phyloP scores from a whole-genome alignment of 2,113 vertebrate species.

The Spizaetus ornatus region DNA sequence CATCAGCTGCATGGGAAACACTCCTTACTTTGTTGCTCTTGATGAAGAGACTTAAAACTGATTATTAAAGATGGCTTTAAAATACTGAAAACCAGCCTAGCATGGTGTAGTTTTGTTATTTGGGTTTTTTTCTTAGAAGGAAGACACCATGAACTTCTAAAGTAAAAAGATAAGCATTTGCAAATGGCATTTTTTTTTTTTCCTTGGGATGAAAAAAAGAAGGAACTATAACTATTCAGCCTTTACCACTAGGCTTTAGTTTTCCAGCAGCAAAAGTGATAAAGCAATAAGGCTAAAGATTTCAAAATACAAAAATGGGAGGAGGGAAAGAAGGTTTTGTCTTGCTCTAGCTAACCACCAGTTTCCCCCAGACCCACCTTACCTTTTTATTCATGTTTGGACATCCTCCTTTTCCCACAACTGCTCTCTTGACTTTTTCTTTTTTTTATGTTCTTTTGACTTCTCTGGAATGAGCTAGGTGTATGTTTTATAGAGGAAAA shows the following conservation, averaged over 20 bases:
- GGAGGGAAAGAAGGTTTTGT: neutral
- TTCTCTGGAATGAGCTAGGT: neutral
- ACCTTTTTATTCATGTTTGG: neutral
- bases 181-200: neutral
- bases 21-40: neutral
- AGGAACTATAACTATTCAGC: neutral
- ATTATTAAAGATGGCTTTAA: neutral
- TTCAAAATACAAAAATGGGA: neutral
- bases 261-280: neutral
- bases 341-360: neutral
- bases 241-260: neutral
- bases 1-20: neutral
- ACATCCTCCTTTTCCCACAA: neutral
- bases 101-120: neutral
- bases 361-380: neutral
- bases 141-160: neutral
- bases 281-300: neutral
- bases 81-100: neutral
- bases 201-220: neutral
- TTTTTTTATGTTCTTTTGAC: neutral
- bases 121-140: neutral
- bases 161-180: neutral
- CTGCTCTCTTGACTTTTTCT: neutral
- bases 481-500: neutral
- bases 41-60: neutral